phyloP scores from a whole-genome alignment of 2,113 vertebrate genomes.

The Onychostruthus taczanowskii region DNA sequence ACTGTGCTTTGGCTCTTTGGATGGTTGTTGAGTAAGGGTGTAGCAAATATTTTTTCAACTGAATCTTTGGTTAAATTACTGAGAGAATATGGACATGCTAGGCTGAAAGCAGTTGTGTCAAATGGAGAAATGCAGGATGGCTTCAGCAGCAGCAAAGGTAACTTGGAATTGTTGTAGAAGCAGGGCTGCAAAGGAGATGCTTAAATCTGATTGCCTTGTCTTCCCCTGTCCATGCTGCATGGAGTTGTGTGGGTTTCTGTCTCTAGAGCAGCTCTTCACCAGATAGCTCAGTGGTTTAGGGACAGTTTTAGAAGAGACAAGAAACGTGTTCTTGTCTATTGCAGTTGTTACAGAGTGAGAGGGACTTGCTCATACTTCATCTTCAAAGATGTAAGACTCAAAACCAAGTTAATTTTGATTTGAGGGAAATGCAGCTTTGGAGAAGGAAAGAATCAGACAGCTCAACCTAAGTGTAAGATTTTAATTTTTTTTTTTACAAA shows the following conservation, averaged over 20 bases:
- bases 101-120: background rate
- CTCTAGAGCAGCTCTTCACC: background rate
- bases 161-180: background rate
- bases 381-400: background rate
- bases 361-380: background rate
- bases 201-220: background rate
- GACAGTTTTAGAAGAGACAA: background rate
- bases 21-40: rapidly evolving
- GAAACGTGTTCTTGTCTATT: rapidly evolving
- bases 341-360: background rate
- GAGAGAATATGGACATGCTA: rapidly evolving
- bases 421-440: background rate
- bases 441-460: background rate
- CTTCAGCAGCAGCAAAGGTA: background rate
- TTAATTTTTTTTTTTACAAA: background rate
- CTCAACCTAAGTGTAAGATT: background rate
- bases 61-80: background rate
- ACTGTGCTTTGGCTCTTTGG: rapidly evolving
- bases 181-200: background rate
- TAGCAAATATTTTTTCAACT: background rate
- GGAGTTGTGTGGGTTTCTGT: background rate
- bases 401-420: background rate
- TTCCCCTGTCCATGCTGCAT: background rate
- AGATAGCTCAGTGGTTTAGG: background rate
- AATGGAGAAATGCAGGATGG: background rate